Conservation (phyloP, 1,140 invertebrate genomes). For the Phthorimaea operculella region DNA sequence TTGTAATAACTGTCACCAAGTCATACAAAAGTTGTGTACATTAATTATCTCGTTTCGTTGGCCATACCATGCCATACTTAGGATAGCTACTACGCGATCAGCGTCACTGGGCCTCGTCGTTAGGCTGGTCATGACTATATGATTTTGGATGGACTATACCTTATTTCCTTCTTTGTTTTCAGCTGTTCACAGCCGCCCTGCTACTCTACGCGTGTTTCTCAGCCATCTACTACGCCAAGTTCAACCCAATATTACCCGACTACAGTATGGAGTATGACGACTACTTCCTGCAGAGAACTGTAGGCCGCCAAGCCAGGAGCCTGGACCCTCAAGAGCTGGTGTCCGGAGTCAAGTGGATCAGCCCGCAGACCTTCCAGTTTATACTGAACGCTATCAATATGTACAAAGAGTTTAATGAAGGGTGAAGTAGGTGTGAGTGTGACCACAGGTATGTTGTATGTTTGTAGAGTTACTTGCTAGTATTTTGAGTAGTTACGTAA, state of each 20-base stretch:
- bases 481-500: too few species aligned
- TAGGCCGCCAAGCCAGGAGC: conserved; percentile 59
- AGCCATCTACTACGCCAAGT: conserved; percentile 86
- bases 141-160: too few species aligned
- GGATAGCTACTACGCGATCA: too few species aligned
- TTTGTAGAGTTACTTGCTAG: too few species aligned
- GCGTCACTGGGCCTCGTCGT: too few species aligned
- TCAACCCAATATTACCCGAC: conserved; percentile 79
- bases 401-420: conserved; percentile 42
- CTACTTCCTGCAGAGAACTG: conserved; percentile 71
- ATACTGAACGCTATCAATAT: conserved; percentile 48
- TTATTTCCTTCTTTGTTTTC: conserved; percentile 45
- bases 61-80: too few species aligned
- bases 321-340: conserved; percentile 43
- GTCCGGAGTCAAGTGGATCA: conserved; percentile 60
- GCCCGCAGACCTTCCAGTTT: conserved; percentile 54
- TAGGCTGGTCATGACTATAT: too few species aligned
- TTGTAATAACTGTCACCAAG: too few species aligned
- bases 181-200: conserved; percentile 80
- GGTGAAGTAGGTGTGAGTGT: conserved; percentile 17
- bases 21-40: too few species aligned
- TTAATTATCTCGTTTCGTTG: too few species aligned
- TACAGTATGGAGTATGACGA: conserved; percentile 77
- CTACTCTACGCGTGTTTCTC: conserved; percentile 85
- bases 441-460: too few species aligned